phyloP scores from a whole-genome alignment of 2,888 invertebrate genomes.

The Thecocarcelia acutangulata region DNA sequence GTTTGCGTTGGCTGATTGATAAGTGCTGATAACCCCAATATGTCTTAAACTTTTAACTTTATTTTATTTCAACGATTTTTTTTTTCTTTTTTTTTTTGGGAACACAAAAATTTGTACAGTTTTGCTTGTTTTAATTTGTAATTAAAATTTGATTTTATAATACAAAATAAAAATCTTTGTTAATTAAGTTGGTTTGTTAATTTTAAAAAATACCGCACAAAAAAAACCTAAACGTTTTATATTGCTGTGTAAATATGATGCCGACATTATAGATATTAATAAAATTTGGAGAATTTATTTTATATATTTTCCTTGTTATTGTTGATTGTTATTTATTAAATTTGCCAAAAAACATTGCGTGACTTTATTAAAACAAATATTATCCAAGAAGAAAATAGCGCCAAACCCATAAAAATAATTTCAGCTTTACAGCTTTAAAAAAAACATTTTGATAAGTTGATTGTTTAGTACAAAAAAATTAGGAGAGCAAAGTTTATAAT shows the following conservation, averaged over 20 bases:
- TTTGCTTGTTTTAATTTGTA: neutral
- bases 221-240: too few species aligned
- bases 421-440: neutral
- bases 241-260: too few species aligned
- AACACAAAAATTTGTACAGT: too few species aligned
- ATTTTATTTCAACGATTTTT: conserved; percentile 1
- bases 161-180: conserved; percentile 12
- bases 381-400: neutral
- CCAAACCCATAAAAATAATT: conserved; percentile 22
- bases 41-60: conserved; percentile 53
- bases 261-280: conserved; percentile 9
- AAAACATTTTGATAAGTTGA: conserved; percentile 42
- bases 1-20: conserved; percentile 61
- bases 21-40: conserved; percentile 65
- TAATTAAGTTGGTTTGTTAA: conserved; percentile 12
- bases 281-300: conserved; percentile 1
- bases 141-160: neutral
- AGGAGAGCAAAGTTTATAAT: too few species aligned
- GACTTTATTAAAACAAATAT: conserved; percentile 37
- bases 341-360: conserved; percentile 54
- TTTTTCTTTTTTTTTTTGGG: too few species aligned
- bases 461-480: neutral
- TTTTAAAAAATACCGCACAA: too few species aligned
- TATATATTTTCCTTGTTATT: conserved; percentile 12
- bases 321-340: conserved; percentile 39